Percentiles rank a stretch among this genome's conserved stretches.
Conservation (phyloP, 2,888 invertebrate genomes). For the Agrenia bidenticulata region DNA sequence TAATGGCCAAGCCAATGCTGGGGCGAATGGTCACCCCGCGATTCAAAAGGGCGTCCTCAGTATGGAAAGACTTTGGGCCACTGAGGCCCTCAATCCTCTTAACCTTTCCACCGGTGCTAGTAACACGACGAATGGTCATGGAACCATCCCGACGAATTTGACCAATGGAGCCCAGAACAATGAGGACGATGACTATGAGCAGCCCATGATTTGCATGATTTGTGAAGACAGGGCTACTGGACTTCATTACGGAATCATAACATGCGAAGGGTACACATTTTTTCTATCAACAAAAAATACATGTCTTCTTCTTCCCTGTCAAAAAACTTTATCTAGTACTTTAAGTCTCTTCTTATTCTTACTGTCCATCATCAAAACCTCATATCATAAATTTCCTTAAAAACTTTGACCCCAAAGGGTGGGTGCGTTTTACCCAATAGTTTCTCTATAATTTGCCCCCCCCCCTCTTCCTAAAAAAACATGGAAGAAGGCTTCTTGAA, state of each 20-base stretch:
- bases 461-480: too few species aligned
- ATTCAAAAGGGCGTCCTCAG: conserved; percentile 65
- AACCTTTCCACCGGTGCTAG: conserved; percentile 48
- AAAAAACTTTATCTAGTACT: conserved; percentile 12
- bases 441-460: too few species aligned
- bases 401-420: too few species aligned
- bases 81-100: conserved; percentile 50
- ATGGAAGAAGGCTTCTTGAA: too few species aligned
- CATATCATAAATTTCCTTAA: too few species aligned
- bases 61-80: conserved; percentile 81
- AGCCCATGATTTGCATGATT: conserved; percentile 96
- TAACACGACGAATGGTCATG: conserved; percentile 42
- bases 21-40: conserved; percentile 44
- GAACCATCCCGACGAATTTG: conserved; percentile 8
- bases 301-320: conserved; percentile 25
- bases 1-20: conserved; percentile 42
- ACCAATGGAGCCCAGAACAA: conserved; percentile 18
- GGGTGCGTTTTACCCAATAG: too few species aligned
- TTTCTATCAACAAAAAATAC: neutral
- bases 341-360: conserved; percentile 15
- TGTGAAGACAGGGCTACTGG: conserved; percentile 98
- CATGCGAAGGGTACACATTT: conserved; percentile 82
- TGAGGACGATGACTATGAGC: conserved; percentile 73
- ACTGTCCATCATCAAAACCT: too few species aligned
- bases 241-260: conserved; percentile 96